Percentiles rank a stretch among this genome's conserved stretches.
Evolutionary conservation across 2,797 vertebrate genomes (phyloP).

Genomic region (Carduelis carduelis): DNA sequence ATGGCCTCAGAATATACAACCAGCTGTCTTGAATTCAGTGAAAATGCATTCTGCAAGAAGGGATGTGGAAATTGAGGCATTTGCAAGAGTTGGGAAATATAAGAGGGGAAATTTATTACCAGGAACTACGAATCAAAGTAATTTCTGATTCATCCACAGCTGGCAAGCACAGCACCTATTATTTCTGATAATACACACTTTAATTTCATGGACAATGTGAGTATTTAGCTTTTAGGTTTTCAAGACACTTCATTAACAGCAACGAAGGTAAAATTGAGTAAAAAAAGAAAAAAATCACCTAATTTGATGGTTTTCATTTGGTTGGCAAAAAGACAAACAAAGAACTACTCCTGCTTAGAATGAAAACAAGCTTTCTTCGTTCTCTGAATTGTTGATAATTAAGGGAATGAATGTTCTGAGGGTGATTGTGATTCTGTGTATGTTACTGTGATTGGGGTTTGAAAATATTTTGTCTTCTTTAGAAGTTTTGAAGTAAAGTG

Average conservation of each 20-base stretch:
- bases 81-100: neutral
- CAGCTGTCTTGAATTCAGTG: neutral
- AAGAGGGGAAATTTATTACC: neutral
- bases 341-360: neutral
- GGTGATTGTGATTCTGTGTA: neutral
- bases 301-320: neutral
- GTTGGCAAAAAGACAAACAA: neutral
- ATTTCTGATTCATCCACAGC: neutral
- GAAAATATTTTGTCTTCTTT: constrained; percentile 16
- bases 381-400: neutral
- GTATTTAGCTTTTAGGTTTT: constrained; percentile 12
- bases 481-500: neutral
- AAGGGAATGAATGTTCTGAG: neutral
- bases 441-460: neutral
- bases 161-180: neutral
- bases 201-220: neutral
- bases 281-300: neutral
- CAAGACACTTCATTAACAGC: constrained; percentile 19
- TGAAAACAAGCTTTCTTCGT: neutral
- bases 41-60: neutral
- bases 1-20: neutral
- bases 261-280: neutral
- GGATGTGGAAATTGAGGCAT: neutral
- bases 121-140: neutral
- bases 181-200: neutral